These are phyloP conservation scores for Pseudoips prasinana DNA, from an alignment of 2,888 invertebrate genomes.

Conservation along the genomic window DNA sequence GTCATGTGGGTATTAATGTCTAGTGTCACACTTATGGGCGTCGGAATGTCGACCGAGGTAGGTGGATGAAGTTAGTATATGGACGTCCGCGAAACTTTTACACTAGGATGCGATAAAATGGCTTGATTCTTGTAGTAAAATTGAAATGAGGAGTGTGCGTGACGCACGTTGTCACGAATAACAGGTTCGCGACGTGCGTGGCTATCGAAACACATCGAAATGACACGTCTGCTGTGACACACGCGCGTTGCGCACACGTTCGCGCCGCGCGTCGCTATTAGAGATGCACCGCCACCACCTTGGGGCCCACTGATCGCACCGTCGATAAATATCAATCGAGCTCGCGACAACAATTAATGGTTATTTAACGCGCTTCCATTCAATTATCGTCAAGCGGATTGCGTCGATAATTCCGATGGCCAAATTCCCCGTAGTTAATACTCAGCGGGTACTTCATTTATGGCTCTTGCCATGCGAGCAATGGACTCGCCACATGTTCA, in stretches of 20 bases:
- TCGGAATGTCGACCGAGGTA: constrained; percentile 34
- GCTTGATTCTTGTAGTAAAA: constrained; percentile 48
- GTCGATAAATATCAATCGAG: constrained; percentile 60
- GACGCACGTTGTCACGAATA: constrained; percentile 56
- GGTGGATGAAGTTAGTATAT: constrained; percentile 26
- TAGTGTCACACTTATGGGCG: constrained; percentile 36
- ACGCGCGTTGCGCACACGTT: constrained; percentile 28
- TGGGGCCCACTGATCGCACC: constrained; percentile 38
- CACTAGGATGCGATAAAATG: constrained; percentile 39
- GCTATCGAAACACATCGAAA: constrained; percentile 44
- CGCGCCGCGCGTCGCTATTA: constrained; percentile 28
- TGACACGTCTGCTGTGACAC: constrained; percentile 33
- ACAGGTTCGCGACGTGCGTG: constrained; percentile 43
- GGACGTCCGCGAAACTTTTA: constrained; percentile 39
- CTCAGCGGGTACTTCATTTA: constrained; percentile 61
- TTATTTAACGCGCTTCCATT: constrained; percentile 71
- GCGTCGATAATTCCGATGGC: constrained; percentile 65
- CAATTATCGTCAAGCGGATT: constrained; percentile 70
- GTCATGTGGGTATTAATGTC: constrained; percentile 42
- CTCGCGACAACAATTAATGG: constrained; percentile 68
- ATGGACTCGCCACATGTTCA: constrained; percentile 51
- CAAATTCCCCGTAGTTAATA: constrained; percentile 69
- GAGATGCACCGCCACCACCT: constrained; percentile 33
- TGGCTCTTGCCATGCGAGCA: constrained; percentile 53
- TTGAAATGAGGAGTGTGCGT: constrained; percentile 55